Evolutionary conservation across 2,888 invertebrate genomes (phyloP), one percentile per base, ranked within the genome.

Genomic region (Bedellia somnulentella): DNA sequence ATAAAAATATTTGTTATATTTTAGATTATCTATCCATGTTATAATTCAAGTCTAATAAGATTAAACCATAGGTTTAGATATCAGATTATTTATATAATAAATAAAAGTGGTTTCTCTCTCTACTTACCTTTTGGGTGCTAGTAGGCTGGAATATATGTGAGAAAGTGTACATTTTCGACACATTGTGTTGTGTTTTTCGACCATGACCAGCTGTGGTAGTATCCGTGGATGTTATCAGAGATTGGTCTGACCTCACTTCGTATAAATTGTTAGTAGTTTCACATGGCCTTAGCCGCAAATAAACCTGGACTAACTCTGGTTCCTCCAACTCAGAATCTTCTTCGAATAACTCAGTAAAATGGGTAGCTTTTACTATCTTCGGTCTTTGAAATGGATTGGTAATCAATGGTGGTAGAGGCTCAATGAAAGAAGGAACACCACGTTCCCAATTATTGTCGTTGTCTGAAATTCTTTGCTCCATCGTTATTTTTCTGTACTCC

Each of bases 201-300:
- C 56, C 70, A 32, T 53, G 80, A 10, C 50, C 75, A 27, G 54
- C 66, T 24, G 51, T 71, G 1, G 60, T 62, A 3, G 56, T 68
- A 29, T 54, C 80, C 40, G 49, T 40, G 1, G 61, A 75, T 40
- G 59, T 68, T 8, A 71, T 49, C 38, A 70, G 42, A 43, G 57
- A 73, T 43, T 40, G 62, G 37, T 60, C 57, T 3, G 56, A 71
- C 32, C 47, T 51, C 22, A 75, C 53, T 40, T 71, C 68, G 32
- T 75, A 75, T 34, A 70, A 38, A 35, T 57, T 56, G 33, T 46
- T 68, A 1, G 47, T 47, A 22, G 44, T 45, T 25, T 51, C 52
- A 32, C 57, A 58, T 0, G 80, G 79, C 40, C 79, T 79, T 32
- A 81, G 42, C 29, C 80, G 59, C 25, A 81, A 48, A 37, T 77